Percentiles rank a stretch among this genome's conserved stretches.
These are phyloP conservation scores for Pseudococcus viburni DNA, from an alignment of 2,888 invertebrate species.

Conservation along the genomic window DNA sequence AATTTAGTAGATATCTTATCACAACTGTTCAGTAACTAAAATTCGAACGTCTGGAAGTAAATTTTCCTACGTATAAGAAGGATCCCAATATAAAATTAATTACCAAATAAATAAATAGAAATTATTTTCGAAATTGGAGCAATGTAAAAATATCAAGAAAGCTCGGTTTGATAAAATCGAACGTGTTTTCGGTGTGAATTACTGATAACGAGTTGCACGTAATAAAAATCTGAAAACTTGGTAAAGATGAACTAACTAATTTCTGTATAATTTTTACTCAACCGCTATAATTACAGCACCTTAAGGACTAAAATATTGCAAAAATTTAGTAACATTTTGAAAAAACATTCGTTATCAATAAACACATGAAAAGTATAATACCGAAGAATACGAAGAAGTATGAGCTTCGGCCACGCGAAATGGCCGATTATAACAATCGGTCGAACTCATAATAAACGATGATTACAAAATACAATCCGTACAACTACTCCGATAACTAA, in stretches of 20 bases:
- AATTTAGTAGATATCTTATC: too few relatives aligned
- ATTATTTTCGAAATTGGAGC: not conserved
- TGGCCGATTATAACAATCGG: not conserved
- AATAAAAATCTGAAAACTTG: not conserved
- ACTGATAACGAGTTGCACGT: not conserved
- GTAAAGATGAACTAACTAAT: not conserved
- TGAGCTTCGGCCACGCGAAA: not conserved
- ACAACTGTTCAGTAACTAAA: too few relatives aligned
- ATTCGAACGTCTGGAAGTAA: not conserved
- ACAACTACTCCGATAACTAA: not conserved
- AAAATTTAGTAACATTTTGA: not conserved
- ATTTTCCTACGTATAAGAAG: not conserved
- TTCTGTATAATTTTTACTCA: not conserved
- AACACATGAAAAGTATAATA: slow-evolving; percentile 1
- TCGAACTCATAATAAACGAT: not conserved
- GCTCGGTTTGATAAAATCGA: not conserved
- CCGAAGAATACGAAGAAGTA: not conserved
- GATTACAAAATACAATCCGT: not conserved
- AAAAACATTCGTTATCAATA: slow-evolving; percentile 43
- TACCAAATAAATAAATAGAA: not conserved
- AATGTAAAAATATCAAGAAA: not conserved
- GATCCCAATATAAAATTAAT: not conserved
- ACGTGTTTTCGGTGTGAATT: not conserved
- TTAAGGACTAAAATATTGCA: not conserved
- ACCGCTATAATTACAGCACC: not conserved